These are phyloP conservation scores for Cydia strobilella DNA, from an alignment of 1,140 invertebrate genomes.

Conservation along the genomic window DNA sequence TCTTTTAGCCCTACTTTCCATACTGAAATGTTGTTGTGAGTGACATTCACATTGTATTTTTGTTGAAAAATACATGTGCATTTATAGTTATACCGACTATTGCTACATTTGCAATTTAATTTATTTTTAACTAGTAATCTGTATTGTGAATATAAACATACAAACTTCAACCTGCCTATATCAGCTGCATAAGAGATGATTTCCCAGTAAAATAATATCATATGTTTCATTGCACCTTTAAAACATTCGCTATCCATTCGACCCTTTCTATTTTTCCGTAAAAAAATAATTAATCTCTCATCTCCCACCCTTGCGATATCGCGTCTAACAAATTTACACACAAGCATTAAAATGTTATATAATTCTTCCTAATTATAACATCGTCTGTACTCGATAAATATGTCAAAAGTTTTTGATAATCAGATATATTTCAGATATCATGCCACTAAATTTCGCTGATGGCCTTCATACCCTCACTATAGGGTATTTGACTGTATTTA, in stretches of 20 bases:
- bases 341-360: not conserved
- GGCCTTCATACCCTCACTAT: not conserved
- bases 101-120: no score
- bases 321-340: no score
- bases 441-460: not conserved
- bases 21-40: conserved; percentile 1
- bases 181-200: no score
- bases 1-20: conserved; percentile 1
- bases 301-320: no score
- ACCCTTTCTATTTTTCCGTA: no score
- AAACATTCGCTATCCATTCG: no score
- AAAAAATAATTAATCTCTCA: no score
- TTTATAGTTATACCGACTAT: not conserved
- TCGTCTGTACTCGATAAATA: not conserved
- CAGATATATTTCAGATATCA: not conserved
- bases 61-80: not conserved
- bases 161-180: not conserved
- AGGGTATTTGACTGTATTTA: no score
- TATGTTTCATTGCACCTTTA: no score
- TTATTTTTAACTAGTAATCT: not conserved
- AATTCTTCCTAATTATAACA: not conserved
- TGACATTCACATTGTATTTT: not conserved
- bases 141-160: no score
- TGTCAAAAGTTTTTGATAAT: conserved; percentile 1
- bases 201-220: no score